These are phyloP conservation scores for Danaus plexippus DNA, from an alignment of 1,140 invertebrate species.

Conservation along the genomic window DNA sequence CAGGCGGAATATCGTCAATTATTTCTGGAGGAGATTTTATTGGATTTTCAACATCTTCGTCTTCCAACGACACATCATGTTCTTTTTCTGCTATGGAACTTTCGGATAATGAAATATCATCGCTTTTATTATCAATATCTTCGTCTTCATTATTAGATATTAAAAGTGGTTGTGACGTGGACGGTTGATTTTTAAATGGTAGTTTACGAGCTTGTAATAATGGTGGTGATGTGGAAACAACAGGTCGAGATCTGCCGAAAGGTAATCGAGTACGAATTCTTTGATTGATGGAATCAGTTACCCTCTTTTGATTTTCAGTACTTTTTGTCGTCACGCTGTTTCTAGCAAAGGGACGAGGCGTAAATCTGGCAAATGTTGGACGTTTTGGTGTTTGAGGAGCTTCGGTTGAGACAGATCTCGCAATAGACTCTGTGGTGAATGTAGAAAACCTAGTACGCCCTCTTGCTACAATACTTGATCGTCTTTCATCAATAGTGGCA, in stretches of 20 bases:
- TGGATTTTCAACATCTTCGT: constrained; percentile 26
- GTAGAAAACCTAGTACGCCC: constrained; percentile 42
- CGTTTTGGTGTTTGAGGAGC: constrained; percentile 32
- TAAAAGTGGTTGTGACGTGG: constrained; percentile 29
- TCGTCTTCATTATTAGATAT: constrained; percentile 41
- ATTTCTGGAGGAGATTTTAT: constrained; percentile 32
- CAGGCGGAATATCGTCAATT: constrained; percentile 30
- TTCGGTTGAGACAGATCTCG: constrained; percentile 27
- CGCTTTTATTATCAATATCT: constrained; percentile 64
- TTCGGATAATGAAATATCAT: constrained; percentile 73
- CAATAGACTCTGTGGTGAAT: constrained; percentile 36
- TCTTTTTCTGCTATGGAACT: constrained; percentile 73
- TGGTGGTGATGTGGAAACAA: constrained; percentile 17
- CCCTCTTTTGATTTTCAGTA: constrained; percentile 23
- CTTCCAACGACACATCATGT: constrained; percentile 38
- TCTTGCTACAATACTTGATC: constrained; percentile 40
- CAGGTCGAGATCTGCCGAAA: constrained; percentile 35
- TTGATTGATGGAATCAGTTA: constrained; percentile 22
- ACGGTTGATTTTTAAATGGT: constrained; percentile 40
- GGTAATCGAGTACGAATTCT: constrained; percentile 38
- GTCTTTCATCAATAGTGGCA: constrained; percentile 49
- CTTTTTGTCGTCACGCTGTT: constrained; percentile 21
- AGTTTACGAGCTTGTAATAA: constrained; percentile 42
- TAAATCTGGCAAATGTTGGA: constrained; percentile 57
- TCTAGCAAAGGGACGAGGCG: constrained; percentile 58